phyloP scores from a whole-genome alignment of 2,888 invertebrate genomes.

The Epinotia nisella region DNA sequence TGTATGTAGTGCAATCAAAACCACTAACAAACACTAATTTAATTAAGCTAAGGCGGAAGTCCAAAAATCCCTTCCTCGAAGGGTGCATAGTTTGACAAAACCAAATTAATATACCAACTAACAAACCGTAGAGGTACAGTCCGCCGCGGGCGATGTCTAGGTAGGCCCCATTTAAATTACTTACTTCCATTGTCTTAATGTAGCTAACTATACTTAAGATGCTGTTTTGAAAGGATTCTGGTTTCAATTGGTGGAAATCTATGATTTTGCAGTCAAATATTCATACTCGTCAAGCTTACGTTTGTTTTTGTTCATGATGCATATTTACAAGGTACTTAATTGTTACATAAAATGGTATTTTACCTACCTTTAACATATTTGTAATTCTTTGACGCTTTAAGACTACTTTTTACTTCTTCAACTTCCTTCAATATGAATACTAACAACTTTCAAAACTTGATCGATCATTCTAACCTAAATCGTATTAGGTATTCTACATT shows the following conservation, averaged over 20 bases:
- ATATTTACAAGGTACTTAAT: neutral
- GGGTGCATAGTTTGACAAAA: slow-evolving; percentile 72
- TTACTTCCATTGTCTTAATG: slow-evolving; percentile 39
- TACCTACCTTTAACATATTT: neutral
- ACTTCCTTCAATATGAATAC: neutral
- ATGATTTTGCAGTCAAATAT: neutral
- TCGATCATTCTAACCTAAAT: no score
- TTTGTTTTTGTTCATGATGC: neutral
- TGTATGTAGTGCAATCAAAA: slow-evolving; percentile 6
- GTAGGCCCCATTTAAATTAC: slow-evolving; percentile 51
- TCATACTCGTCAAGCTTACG: neutral
- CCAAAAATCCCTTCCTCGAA: slow-evolving; percentile 47
- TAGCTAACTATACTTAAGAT: slow-evolving; percentile 29
- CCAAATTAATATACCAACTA: slow-evolving; percentile 69
- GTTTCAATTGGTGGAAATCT: neutral
- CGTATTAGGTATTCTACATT: no score
- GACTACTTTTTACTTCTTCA: no score
- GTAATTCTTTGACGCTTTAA: neutral
- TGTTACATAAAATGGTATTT: neutral
- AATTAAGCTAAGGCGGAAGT: slow-evolving; percentile 38
- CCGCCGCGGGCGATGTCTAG: slow-evolving; percentile 50
- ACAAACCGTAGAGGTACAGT: slow-evolving; percentile 40
- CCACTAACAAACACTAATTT: slow-evolving; percentile 32
- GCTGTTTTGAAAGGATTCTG: neutral
- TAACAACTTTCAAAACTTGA: no score